Conservation (phyloP, 1,140 invertebrate genomes). For the Odontomachus brunneus region DNA sequence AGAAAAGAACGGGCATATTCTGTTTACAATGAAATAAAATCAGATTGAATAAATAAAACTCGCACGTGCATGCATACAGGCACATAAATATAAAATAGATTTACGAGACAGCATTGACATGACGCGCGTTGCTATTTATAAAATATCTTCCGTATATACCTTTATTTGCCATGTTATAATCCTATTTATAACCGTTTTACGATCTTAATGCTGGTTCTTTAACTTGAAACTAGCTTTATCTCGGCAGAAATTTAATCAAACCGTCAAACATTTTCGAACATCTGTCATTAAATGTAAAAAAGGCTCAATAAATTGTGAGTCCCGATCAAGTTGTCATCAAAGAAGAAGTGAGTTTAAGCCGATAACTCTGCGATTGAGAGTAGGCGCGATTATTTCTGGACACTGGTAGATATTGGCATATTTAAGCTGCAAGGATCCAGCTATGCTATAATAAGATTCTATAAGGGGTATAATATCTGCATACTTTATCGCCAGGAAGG, state of each 20-base stretch:
- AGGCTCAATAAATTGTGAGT: not conserved
- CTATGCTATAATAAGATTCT: slow-evolving; percentile 45
- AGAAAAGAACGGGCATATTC: slow-evolving; percentile 16
- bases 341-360: not conserved
- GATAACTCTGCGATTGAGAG: not conserved
- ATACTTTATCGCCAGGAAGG: slow-evolving; percentile 51
- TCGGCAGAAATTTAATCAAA: slow-evolving; percentile 11
- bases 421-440: slow-evolving; percentile 1
- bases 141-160: not conserved
- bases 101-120: not conserved
- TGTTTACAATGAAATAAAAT: slow-evolving; percentile 27
- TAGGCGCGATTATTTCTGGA: not conserved
- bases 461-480: slow-evolving; percentile 50
- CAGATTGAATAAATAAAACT: slow-evolving; percentile 7
- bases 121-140: not conserved
- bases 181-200: not conserved
- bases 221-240: too few relatives aligned
- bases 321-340: not conserved
- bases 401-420: not conserved
- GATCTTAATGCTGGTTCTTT: not conserved
- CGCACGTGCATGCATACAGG: not conserved
- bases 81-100: slow-evolving; percentile 1
- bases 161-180: not conserved
- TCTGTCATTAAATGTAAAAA: not conserved
- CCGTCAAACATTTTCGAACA: not conserved